Evolutionary conservation across 2,888 invertebrate genomes (phyloP).

Genomic region (Psococerastis gibbosa): DNA sequence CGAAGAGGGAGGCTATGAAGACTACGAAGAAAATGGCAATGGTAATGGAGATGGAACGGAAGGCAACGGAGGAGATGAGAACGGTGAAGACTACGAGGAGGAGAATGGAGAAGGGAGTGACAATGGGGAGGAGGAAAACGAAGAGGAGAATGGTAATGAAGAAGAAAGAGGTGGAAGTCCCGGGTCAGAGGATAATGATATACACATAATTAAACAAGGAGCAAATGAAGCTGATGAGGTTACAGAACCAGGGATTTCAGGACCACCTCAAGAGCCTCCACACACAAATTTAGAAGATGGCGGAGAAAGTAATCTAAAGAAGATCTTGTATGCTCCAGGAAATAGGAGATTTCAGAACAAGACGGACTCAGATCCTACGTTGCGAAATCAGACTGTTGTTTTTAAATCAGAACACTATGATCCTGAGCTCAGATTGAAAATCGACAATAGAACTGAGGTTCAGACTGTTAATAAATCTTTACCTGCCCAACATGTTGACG

Average conservation of each 20-base stretch:
- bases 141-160: conserved; percentile 17
- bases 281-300: conserved; percentile 20
- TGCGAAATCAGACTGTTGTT: conserved; percentile 1
- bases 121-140: conserved; percentile 15
- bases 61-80: conserved; percentile 17
- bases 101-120: conserved; percentile 15
- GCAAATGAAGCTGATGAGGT: neutral
- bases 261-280: conserved; percentile 17
- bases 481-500: neutral
- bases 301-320: conserved; percentile 13
- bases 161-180: conserved; percentile 18
- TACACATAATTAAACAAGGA: too few species aligned
- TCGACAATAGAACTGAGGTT: conserved; percentile 5
- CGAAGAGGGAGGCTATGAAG: conserved; percentile 15
- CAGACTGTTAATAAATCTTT: neutral
- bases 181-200: conserved; percentile 20
- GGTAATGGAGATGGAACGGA: conserved; percentile 16
- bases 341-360: neutral
- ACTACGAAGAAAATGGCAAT: conserved; percentile 15
- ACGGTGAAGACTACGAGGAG: conserved; percentile 15
- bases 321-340: neutral
- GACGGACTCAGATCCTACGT: neutral
- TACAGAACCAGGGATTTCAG: conserved; percentile 15
- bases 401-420: conserved; percentile 4
- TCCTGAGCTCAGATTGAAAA: neutral